Base-by-base conservation (phyloP, 2,113 vertebrate genomes). In the Abramis brama region DNA sequence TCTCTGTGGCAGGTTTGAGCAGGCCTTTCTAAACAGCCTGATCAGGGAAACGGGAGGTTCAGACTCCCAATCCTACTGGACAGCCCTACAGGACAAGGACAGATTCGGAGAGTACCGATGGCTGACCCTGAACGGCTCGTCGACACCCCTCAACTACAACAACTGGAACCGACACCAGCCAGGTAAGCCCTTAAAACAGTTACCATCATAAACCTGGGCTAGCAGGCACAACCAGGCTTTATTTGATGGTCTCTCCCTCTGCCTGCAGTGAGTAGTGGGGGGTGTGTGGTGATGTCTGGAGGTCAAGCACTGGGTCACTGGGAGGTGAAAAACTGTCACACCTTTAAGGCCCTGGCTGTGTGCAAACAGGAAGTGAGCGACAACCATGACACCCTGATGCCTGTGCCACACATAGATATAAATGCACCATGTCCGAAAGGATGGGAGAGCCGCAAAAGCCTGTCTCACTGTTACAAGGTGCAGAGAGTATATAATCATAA, bases 111-210 rank as follows among this genome's bases (percentile, higher is more conserved):
- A 97, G 88, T 99, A 99, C 87, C 90, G 86, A 4, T 99, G 98
- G 97, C 90, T 96, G 73, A 87, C 86, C 1, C 59, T 88, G 80
- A 94, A 88, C 0, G 92, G 87, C 79, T 90, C 79, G 17, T 80
- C 90, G 10, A 77, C 0, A 68, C 94, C 94, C 0, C 86, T 97
- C 33, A 92, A 85, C 52, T 99, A 94, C 92, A 94, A 96, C 64
- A 95, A 99, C 94, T 99, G 98, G 97, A 97, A 96, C 90, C 94
- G 92, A 88, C 91, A 96, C 83, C 96, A 99, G 80, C 97, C 98
- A 89, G 94, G 97, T 99, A 84, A 33, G 23, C 27, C 47, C 7
- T 55, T 76, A 52, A 25, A 70, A 21, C 33, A 57, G 33, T 9
- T 25, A 23, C 19, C 6, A 7, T 57, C 55, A 23, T 57, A 23